These are phyloP conservation scores for Regulus satrapa DNA, from an alignment of 2,113 vertebrate species.

Conservation along the genomic window DNA sequence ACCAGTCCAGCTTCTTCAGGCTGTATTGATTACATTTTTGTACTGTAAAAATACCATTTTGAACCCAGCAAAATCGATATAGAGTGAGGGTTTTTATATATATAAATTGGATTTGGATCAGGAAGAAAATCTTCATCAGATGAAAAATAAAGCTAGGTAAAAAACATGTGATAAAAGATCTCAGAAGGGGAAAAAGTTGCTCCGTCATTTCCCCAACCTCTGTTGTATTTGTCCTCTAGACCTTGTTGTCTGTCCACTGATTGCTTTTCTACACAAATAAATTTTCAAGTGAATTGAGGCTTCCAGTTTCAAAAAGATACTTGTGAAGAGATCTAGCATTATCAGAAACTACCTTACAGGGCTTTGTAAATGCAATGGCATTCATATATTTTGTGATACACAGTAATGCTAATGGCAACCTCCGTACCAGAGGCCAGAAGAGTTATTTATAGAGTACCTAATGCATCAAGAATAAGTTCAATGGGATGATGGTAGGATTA, in stretches of 20 bases:
- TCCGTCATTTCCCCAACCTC: background rate
- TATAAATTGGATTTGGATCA: slow-evolving; percentile 74
- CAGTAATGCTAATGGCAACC: background rate
- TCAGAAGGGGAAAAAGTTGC: background rate
- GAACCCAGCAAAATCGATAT: slow-evolving; percentile 70
- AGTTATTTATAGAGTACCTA: slow-evolving; percentile 64
- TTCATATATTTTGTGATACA: slow-evolving; percentile 37
- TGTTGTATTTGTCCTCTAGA: slow-evolving; percentile 32
- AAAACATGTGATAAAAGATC: slow-evolving; percentile 46
- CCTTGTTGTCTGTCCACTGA: background rate
- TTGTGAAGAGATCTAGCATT: slow-evolving; percentile 7
- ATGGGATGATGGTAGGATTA: slow-evolving; percentile 62
- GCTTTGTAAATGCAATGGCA: background rate
- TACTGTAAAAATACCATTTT: slow-evolving; percentile 77
- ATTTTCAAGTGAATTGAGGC: slow-evolving; percentile 50
- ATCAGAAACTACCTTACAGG: background rate
- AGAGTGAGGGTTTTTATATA: slow-evolving; percentile 56
- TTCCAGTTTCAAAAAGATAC: slow-evolving; percentile 23
- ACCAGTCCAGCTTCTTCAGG: slow-evolving; percentile 69
- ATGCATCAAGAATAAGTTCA: slow-evolving; percentile 49
- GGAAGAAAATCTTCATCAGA: slow-evolving; percentile 63
- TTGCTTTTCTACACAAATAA: slow-evolving; percentile 55
- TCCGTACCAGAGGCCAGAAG: slow-evolving; percentile 34
- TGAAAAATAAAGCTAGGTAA: slow-evolving; percentile 59
- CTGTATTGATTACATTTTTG: slow-evolving; percentile 78